These are phyloP conservation scores for Zophobas atratus DNA, from an alignment of 1,140 invertebrate genomes.

Conservation along the genomic window DNA sequence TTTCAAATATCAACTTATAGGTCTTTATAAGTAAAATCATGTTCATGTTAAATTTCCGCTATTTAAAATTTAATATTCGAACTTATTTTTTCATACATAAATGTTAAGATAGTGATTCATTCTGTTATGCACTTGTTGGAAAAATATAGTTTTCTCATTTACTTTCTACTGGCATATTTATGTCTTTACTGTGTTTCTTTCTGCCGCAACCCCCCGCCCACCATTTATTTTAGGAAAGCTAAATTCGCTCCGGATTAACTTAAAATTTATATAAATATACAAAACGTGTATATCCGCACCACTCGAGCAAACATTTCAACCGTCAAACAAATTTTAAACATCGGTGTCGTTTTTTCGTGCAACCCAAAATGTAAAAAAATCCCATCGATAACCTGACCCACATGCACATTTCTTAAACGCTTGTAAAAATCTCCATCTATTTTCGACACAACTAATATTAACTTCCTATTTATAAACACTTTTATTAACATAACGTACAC, in stretches of 20 bases:
- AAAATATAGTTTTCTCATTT: too few relatives aligned
- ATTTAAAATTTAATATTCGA: too few relatives aligned
- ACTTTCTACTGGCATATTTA: constrained; percentile 4
- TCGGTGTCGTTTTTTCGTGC: background rate
- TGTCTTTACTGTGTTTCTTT: background rate
- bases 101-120: too few relatives aligned
- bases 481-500: background rate
- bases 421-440: background rate
- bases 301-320: constrained; percentile 29
- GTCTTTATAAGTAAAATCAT: too few relatives aligned
- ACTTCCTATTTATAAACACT: constrained; percentile 14
- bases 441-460: constrained; percentile 1
- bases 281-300: constrained; percentile 17
- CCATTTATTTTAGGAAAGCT: constrained; percentile 29
- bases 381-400: background rate
- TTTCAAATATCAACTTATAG: too few relatives aligned
- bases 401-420: background rate
- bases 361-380: background rate
- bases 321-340: constrained; percentile 22
- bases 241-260: constrained; percentile 29
- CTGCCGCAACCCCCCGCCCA: background rate
- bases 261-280: constrained; percentile 38
- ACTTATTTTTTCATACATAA: too few relatives aligned
- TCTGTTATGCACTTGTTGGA: too few relatives aligned
- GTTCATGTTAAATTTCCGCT: too few relatives aligned